Evolutionary conservation across 2,888 invertebrate species (phyloP).

Genomic region (Mythimna albipuncta): DNA sequence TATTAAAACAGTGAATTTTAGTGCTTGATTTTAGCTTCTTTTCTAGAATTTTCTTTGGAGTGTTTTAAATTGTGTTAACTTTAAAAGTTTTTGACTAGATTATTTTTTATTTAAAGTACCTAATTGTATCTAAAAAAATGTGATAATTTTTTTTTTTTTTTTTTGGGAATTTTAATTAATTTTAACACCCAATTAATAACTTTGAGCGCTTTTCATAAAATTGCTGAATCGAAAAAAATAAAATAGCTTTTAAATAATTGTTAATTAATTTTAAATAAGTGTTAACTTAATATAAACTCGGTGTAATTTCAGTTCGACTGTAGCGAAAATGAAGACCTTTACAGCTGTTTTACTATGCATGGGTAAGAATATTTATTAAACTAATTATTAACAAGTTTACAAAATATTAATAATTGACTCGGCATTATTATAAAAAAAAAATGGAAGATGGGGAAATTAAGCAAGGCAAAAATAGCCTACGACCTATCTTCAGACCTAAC

Average conservation of each 20-base stretch:
- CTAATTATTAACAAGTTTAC: not conserved
- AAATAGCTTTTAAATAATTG: not conserved
- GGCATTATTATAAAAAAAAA: no score
- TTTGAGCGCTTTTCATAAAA: not conserved
- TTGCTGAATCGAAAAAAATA: not conserved
- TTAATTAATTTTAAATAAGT: constrained; percentile 42
- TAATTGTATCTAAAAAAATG: not conserved
- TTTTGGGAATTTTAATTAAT: no score
- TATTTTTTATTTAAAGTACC: not conserved
- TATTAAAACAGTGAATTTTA: constrained; percentile 66
- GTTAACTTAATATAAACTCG: constrained; percentile 61
- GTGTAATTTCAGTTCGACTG: constrained; percentile 87
- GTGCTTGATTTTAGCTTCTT: constrained; percentile 35
- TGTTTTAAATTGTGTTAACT: constrained; percentile 27
- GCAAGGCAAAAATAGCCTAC: no score
- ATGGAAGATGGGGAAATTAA: no score
- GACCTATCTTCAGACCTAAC: no score
- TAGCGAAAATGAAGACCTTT: constrained; percentile 81
- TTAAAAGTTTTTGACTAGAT: not conserved
- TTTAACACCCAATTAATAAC: no score
- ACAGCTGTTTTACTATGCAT: constrained; percentile 81
- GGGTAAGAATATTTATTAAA: constrained; percentile 74
- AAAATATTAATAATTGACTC: no score
- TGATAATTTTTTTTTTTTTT: no score
- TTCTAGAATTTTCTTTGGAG: constrained; percentile 42